Evolutionary conservation across 1,140 invertebrate species (phyloP).

Genomic region (Lepidurus couesii): DNA sequence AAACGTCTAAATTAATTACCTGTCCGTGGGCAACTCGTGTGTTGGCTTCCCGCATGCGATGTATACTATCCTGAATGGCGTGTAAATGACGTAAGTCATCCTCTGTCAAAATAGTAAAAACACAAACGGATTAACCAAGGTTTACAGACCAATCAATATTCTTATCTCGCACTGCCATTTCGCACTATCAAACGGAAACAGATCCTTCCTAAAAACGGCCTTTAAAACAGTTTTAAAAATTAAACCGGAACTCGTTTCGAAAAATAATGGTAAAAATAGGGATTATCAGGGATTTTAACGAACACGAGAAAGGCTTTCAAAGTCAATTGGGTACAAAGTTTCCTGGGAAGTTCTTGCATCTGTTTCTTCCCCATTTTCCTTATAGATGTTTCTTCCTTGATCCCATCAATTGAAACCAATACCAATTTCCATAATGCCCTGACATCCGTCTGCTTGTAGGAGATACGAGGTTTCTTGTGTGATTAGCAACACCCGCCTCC

Average conservation of each 20-base stretch:
- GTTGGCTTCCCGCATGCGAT: conserved; percentile 60
- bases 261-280: too few species aligned
- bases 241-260: too few species aligned
- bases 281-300: too few species aligned
- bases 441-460: background rate
- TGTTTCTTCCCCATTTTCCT: background rate
- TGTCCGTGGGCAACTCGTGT: conserved; percentile 15
- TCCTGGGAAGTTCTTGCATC: background rate
- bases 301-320: too few species aligned
- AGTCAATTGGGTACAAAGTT: too few species aligned
- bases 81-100: conserved; percentile 69
- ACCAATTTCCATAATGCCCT: background rate
- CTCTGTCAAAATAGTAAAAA: conserved; percentile 48
- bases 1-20: background rate
- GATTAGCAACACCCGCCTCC: background rate
- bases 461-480: background rate
- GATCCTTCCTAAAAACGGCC: background rate
- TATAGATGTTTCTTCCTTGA: conserved; percentile 1
- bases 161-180: background rate
- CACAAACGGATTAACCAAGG: conserved; percentile 25
- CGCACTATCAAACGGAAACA: background rate
- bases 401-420: background rate
- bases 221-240: too few species aligned
- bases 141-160: background rate
- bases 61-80: conserved; percentile 65